A percentile compares a stretch with the other conserved stretches of the same genome.
phyloP scores from a whole-genome alignment of 2,888 invertebrate genomes.

The Drosophila anceps region DNA sequence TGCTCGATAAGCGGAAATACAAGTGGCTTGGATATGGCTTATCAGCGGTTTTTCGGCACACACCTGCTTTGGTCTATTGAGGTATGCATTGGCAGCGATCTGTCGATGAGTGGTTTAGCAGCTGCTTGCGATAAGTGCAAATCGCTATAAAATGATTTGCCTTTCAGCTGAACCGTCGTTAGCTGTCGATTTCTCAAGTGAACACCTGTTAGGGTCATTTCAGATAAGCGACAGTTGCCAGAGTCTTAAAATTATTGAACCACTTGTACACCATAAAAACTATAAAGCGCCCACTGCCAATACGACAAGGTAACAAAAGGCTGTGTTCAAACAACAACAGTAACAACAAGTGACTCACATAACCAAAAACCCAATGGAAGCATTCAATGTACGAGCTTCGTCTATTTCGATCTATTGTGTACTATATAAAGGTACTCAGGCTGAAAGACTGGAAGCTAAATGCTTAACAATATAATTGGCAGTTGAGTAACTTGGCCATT shows the following conservation, averaged over 20 bases:
- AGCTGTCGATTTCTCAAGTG: slow-evolving; percentile 37
- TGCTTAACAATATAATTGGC: neutral
- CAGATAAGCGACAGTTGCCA: slow-evolving; percentile 44
- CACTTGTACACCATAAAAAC: slow-evolving; percentile 55
- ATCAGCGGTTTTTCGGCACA: slow-evolving; percentile 13
- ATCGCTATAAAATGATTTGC: slow-evolving; percentile 36
- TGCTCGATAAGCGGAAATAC: neutral
- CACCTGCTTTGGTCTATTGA: slow-evolving; percentile 31
- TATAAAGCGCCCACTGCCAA: slow-evolving; percentile 11
- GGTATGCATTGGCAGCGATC: slow-evolving; percentile 15
- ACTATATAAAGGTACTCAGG: neutral
- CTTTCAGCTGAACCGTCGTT: slow-evolving; percentile 11
- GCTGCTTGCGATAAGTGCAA: slow-evolving; percentile 51
- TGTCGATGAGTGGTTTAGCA: slow-evolving; percentile 27
- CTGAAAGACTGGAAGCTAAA: neutral
- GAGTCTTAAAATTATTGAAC: slow-evolving; percentile 32
- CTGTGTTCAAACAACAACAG: neutral
- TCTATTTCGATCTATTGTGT: slow-evolving; percentile 1
- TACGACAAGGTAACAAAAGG: neutral
- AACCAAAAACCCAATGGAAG: neutral
- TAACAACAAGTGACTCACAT: neutral
- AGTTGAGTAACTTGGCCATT: neutral
- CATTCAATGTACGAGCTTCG: neutral
- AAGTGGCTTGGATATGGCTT: slow-evolving; percentile 8
- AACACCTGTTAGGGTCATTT: slow-evolving; percentile 53